Percentiles rank a stretch among this genome's conserved stretches.
Evolutionary conservation across 2,888 invertebrate species (phyloP).

Genomic region (Bimastos eiseni): DNA sequence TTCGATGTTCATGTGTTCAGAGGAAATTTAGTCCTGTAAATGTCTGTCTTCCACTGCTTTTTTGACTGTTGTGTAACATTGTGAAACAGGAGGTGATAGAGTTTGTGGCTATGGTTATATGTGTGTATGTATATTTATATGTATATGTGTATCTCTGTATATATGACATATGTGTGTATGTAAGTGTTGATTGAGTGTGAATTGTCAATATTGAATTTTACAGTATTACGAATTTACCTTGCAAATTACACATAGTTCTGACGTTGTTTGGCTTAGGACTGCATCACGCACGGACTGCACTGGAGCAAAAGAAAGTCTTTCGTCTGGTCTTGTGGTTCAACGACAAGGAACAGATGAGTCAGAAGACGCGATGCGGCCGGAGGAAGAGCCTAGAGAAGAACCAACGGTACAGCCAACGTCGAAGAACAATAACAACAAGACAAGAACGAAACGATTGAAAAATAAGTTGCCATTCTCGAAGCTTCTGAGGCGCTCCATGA

Average conservation of each 20-base stretch:
- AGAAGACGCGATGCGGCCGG: background rate
- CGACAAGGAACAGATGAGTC: background rate
- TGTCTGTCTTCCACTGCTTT: no score
- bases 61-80: no score
- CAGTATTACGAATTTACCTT: no score
- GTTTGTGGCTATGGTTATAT: no score
- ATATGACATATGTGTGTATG: no score
- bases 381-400: background rate
- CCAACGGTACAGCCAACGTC: background rate
- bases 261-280: background rate
- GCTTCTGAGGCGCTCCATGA: background rate
- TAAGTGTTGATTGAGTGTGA: no score
- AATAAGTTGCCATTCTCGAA: background rate
- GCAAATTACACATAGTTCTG: background rate
- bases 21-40: no score
- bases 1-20: no score
- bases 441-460: background rate
- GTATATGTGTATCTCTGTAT: no score
- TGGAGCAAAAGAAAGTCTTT: background rate
- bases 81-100: no score
- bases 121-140: no score
- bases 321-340: background rate
- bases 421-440: background rate
- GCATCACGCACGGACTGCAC: background rate
- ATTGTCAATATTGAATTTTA: no score